Evolutionary conservation across 2,888 invertebrate genomes (phyloP), one percentile per base, ranked within the genome.

Genomic region (Drosophila maculinotata): DNA sequence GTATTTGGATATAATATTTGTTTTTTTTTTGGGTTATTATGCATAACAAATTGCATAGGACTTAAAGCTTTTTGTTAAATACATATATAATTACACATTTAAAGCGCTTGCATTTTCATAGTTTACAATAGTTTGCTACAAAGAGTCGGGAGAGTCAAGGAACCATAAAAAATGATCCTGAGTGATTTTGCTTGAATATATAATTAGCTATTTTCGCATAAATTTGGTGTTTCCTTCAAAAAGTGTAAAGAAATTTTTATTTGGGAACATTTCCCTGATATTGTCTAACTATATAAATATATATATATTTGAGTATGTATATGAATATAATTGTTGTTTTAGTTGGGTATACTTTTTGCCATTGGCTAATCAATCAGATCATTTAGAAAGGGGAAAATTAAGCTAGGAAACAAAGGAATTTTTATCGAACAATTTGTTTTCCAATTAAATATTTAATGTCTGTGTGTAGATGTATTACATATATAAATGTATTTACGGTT

Each of bases 281-380:
- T 89, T 89, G 89, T 89, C 89, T 89, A 89, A 85, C 89, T 89
- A 87, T 75, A 75, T 85, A 76, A 78, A 74, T 66, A 69, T 45
- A 45, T 15, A 57, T 64, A 71, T 64, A 71, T 14, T n/a, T 5
- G 31, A 45, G 26, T 35, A 31, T 45, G 10, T 64, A 20, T 53
- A 44, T 53, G 28, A 15, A 28, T 66, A 35, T 41, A 48, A 45
- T 47, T 41, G 26, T 35, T 56, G 10, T 33, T 51, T 36, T 60
- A n/a, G 20, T 39, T 60, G 39, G 12, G 54, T 25, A 15, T 33
- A 12, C 17, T 31, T 36, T 10, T 52, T 5, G 5, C 9, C 23
- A 23, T 20, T 26, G 12, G 8, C 10, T 12, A 39, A n/a, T 1
- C 7, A 3, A 15, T 15, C 14, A 26, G 26, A 26, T 36, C 7